Conservation (phyloP, 2,888 invertebrate genomes). For the Galerucella calmariensis region DNA sequence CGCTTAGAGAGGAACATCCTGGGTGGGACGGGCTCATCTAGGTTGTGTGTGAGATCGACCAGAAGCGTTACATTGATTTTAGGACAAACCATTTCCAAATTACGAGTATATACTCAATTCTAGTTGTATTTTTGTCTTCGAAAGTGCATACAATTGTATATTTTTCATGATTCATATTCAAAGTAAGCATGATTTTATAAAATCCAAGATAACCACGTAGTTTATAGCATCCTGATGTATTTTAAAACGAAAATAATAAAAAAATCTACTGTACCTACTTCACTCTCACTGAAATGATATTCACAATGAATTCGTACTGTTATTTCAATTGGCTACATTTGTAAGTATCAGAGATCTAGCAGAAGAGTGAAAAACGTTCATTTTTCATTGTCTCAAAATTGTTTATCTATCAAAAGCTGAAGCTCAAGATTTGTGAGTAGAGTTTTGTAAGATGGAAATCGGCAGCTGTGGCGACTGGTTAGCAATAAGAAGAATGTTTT, state of each 20-base stretch:
- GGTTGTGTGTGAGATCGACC: too few relatives aligned
- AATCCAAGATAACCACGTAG: conserved; percentile 4
- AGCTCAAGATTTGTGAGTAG: too few relatives aligned
- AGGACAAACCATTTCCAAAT: too few relatives aligned
- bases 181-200: background rate
- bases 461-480: too few relatives aligned
- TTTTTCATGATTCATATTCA: background rate
- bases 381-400: background rate
- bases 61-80: too few relatives aligned
- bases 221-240: background rate
- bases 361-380: background rate
- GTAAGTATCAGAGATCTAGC: background rate
- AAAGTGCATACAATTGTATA: background rate
- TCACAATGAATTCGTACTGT: background rate
- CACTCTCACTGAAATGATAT: background rate
- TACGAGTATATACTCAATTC: too few relatives aligned
- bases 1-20: too few relatives aligned
- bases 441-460: too few relatives aligned
- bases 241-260: background rate
- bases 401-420: background rate
- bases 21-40: too few relatives aligned
- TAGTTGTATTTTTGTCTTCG: too few relatives aligned
- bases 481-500: too few relatives aligned
- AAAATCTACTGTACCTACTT: too few relatives aligned
- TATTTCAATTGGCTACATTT: conserved; percentile 6